Conservation (phyloP, 2,797 vertebrate genomes). For the Urocyon cinereoargenteus region DNA sequence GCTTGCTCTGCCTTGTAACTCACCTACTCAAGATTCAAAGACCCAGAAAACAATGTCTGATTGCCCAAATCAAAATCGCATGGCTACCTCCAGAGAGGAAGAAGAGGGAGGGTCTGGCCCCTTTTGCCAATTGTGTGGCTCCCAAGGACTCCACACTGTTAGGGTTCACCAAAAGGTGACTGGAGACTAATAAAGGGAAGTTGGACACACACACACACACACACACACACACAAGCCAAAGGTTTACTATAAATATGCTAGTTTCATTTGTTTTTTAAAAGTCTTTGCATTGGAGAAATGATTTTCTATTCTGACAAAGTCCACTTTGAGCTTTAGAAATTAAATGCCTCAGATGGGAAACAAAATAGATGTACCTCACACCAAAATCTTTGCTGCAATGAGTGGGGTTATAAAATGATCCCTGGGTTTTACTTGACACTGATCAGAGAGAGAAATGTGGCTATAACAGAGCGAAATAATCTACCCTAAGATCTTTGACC, state of each 20-base stretch:
- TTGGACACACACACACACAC: neutral
- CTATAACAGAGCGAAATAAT: neutral
- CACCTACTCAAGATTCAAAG: neutral
- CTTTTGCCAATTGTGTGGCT: neutral
- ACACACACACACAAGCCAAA: neutral
- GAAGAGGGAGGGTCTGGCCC: neutral
- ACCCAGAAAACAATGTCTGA: neutral
- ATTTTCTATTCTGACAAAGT: constrained; percentile 2
- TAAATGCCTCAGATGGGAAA: neutral
- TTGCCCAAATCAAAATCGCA: neutral
- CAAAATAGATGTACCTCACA: neutral
- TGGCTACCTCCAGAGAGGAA: neutral
- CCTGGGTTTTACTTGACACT: neutral
- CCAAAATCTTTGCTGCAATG: neutral
- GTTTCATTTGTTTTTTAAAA: constrained; percentile 3
- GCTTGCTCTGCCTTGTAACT: neutral
- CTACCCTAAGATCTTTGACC: neutral
- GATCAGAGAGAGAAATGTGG: neutral
- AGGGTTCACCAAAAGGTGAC: neutral
- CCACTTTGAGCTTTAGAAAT: constrained; percentile 43
- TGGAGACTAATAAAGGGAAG: neutral
- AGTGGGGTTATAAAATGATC: neutral
- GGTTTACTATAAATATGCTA: neutral
- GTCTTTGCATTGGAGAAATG: neutral
- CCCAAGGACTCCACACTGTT: neutral